phyloP scores from a whole-genome alignment of 2,888 invertebrate genomes.

The Caenorhabditis plicata region DNA sequence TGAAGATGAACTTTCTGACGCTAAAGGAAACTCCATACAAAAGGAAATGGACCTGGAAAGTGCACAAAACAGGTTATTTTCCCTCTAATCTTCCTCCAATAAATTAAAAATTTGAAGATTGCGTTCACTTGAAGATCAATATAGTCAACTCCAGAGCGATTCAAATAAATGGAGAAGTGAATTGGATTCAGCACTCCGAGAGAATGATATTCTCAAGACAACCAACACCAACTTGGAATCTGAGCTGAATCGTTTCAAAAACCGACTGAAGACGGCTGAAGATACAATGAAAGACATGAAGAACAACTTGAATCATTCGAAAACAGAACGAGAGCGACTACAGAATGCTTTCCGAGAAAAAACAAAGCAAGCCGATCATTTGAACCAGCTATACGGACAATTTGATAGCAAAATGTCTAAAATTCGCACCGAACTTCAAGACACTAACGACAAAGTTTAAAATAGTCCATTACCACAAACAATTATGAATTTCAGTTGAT shows the following conservation, averaged over 20 bases:
- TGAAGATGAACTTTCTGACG: conserved; percentile 61
- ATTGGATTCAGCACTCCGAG: conserved; percentile 47
- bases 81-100: background rate
- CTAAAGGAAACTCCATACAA: conserved; percentile 40
- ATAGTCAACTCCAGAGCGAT: conserved; percentile 52
- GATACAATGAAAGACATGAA: conserved; percentile 54
- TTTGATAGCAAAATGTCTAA: conserved; percentile 58
- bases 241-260: conserved; percentile 50
- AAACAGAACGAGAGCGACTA: conserved; percentile 58
- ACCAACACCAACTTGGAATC: conserved; percentile 50
- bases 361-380: conserved; percentile 59
- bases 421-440: conserved; percentile 56
- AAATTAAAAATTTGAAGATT: conserved; percentile 17
- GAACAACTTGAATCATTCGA: conserved; percentile 47
- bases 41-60: conserved; percentile 61
- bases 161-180: conserved; percentile 48
- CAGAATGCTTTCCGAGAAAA: conserved; percentile 62
- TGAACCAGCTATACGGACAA: conserved; percentile 53
- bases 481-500: conserved; percentile 41
- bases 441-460: conserved; percentile 57
- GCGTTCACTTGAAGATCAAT: conserved; percentile 57
- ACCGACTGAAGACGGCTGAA: conserved; percentile 52
- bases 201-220: conserved; percentile 54
- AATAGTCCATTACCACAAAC: background rate
- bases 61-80: conserved; percentile 47